Base-by-base conservation (phyloP, 2,113 vertebrate genomes). In the Morphnarchus princeps region DNA sequence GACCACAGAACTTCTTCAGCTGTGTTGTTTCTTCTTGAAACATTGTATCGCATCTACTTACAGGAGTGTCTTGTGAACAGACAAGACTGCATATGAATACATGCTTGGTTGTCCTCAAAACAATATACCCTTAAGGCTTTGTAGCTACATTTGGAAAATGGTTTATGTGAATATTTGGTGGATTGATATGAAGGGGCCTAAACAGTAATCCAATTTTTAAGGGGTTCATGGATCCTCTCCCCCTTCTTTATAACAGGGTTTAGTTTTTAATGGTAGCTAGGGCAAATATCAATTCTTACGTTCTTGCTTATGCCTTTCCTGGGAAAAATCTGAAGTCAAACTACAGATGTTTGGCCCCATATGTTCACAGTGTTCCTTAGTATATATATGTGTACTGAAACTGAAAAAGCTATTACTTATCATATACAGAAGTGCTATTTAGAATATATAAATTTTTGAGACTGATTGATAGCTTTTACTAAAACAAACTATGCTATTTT, bases 221-320 rank as follows among this genome's bases (percentile, higher is more conserved):
- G 38, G 25, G 29, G 20, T 71, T 65, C 5, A 15, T 42, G 25
- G 34, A 31, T 62, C 29, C 10, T 69, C 4, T 50, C 7, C 8
- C 32, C 16, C 40, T 49, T 58, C 10, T 59, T 80, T 49, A 18
- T 59, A 32, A 34, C 12, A 31, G 16, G 28, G 13, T 77, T 69
- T 22, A 24, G 10, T 47, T 58, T 59, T 31, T 38, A 52, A 14
- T 43, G 36, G 45, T 11, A 76, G 42, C 43, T 63, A 5, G 29
- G 18, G 28, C 17, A 81, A 90, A 19, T 40, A n/a, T 0, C 1
- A 65, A 10, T 47, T 32, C 6, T 40, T 52, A 24, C 0, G 3
- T 70, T 58, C 16, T 24, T 86, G 36, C 34, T 82, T 45, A 34
- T 45, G 49, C 55, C 29, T 76, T 86, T 76, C 16, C 57, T 71